Percentiles rank a stretch among this genome's conserved stretches.
Evolutionary conservation across 2,888 invertebrate genomes (phyloP).

Genomic region (Saturnia japonica): DNA sequence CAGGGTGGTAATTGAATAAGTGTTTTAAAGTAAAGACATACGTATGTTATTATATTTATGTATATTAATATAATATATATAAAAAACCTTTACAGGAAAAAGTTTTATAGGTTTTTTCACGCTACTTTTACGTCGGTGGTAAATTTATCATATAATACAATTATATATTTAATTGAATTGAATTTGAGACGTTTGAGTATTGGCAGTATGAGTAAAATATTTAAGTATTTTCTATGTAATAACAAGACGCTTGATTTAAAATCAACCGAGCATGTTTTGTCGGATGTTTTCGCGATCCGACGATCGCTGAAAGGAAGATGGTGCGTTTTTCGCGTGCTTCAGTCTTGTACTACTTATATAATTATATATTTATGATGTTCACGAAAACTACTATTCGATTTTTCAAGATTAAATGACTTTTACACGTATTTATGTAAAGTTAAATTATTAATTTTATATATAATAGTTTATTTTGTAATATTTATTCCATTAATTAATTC

Average conservation of each 20-base stretch:
- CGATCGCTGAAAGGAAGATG: conserved; percentile 45
- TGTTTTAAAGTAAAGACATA: no score
- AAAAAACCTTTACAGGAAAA: no score
- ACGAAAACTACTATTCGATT: conserved; percentile 6
- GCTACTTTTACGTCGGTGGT: no score
- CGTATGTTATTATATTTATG: no score
- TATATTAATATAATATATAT: no score
- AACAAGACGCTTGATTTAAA: conserved; percentile 15
- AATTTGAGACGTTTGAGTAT: background rate
- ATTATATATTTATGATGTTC: background rate
- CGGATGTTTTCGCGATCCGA: conserved; percentile 71
- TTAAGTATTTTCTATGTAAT: background rate
- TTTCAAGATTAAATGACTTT: conserved; percentile 21
- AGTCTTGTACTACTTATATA: conserved; percentile 21
- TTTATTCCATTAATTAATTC: background rate
- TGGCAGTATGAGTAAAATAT: background rate
- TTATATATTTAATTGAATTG: background rate
- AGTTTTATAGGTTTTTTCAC: no score
- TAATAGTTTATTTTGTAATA: no score
- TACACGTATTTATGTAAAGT: no score
- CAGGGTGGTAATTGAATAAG: no score
- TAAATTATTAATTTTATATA: no score
- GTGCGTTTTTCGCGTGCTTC: conserved; percentile 60
- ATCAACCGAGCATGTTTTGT: conserved; percentile 31
- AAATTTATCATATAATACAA: no score